These are phyloP conservation scores for Ciconia nigra DNA, from an alignment of 2,797 vertebrate species.

Conservation along the genomic window DNA sequence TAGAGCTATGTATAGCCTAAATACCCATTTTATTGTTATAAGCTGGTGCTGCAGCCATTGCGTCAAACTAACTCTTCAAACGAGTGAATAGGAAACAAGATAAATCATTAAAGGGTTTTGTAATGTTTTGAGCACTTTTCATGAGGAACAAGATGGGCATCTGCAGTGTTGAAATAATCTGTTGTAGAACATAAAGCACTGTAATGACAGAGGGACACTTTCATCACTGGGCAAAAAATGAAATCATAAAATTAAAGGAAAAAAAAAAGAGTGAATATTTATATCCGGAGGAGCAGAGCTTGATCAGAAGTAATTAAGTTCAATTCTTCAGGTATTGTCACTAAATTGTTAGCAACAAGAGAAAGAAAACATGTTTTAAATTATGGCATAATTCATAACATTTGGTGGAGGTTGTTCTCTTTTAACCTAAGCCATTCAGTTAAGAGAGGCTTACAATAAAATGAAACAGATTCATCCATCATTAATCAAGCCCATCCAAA, in stretches of 20 bases:
- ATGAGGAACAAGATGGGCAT: not conserved
- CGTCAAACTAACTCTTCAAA: not conserved
- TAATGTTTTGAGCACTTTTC: not conserved
- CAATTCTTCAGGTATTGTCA: slow-evolving; percentile 8
- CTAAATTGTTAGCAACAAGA: not conserved
- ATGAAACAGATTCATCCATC: slow-evolving; percentile 54
- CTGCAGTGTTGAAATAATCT: not conserved
- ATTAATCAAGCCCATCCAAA: slow-evolving; percentile 51
- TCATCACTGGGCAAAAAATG: not conserved
- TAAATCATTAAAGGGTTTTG: not conserved
- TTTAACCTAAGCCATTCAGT: slow-evolving; percentile 53
- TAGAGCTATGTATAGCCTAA: not conserved
- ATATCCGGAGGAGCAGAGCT: not conserved
- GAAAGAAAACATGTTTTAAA: not conserved
- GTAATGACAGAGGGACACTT: not conserved
- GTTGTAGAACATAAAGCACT: not conserved
- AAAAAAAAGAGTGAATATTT: not conserved
- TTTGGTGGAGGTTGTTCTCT: slow-evolving; percentile 32
- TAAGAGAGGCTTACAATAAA: slow-evolving; percentile 54
- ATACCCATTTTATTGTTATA: not conserved
- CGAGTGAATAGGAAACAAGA: not conserved
- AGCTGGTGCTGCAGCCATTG: not conserved
- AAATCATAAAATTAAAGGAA: not conserved
- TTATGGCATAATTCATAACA: not conserved
- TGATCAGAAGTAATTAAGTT: not conserved